A percentile compares a stretch with the other conserved stretches of the same genome.
phyloP scores from a whole-genome alignment of 2,888 invertebrate genomes.

The Drosophila macrospina region DNA sequence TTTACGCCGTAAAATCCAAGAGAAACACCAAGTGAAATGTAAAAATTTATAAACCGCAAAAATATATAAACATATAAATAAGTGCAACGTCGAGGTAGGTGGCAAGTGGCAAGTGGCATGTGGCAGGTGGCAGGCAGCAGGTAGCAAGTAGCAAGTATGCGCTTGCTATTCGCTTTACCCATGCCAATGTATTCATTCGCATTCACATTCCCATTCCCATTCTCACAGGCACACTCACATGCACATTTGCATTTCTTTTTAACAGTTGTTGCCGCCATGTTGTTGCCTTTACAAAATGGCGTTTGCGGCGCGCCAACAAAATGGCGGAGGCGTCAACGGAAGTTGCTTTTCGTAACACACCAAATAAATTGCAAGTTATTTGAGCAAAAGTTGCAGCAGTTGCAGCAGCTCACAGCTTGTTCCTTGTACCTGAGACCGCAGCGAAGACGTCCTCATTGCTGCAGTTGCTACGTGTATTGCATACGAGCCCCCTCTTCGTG shows the following conservation, averaged over 20 bases:
- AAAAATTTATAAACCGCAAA: slow-evolving; percentile 79
- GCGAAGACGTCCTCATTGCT: slow-evolving; percentile 59
- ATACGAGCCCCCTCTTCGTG: slow-evolving; percentile 24
- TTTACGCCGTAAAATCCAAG: slow-evolving; percentile 65
- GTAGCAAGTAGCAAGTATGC: slow-evolving; percentile 47
- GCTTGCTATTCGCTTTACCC: slow-evolving; percentile 28
- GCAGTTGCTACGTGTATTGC: slow-evolving; percentile 73
- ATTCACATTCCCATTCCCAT: slow-evolving; percentile 34
- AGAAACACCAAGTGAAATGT: slow-evolving; percentile 65
- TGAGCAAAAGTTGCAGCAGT: slow-evolving; percentile 70
- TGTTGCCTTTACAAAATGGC: slow-evolving; percentile 77
- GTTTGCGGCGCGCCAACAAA: slow-evolving; percentile 78
- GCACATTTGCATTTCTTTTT: slow-evolving; percentile 63
- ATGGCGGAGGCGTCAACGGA: slow-evolving; percentile 81
- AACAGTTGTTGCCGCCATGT: slow-evolving; percentile 52
- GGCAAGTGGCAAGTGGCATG: slow-evolving; percentile 36
- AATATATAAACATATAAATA: slow-evolving; percentile 66
- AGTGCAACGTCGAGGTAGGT: slow-evolving; percentile 36
- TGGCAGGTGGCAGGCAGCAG: slow-evolving; percentile 50
- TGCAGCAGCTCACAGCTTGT: slow-evolving; percentile 34
- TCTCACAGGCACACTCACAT: slow-evolving; percentile 13
- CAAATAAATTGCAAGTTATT: slow-evolving; percentile 80
- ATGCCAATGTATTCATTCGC: not conserved
- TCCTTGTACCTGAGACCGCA: slow-evolving; percentile 70
- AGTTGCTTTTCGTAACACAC: slow-evolving; percentile 77